phyloP scores from a whole-genome alignment of 2,888 invertebrate species.

The Suillia variegata region DNA sequence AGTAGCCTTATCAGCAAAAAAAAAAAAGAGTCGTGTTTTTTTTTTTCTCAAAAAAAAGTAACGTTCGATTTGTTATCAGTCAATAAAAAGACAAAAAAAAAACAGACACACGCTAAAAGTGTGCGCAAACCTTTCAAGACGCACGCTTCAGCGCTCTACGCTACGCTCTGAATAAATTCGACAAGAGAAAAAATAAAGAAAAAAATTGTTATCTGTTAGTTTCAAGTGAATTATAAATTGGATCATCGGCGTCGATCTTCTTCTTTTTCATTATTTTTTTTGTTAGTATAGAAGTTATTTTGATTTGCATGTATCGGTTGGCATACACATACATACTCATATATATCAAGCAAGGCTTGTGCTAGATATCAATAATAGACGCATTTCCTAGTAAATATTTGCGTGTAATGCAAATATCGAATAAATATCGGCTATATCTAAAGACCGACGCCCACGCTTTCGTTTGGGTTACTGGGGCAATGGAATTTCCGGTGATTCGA shows the following conservation, averaged over 20 bases:
- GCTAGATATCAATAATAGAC: background rate
- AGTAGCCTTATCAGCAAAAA: background rate
- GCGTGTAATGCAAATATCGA: constrained; percentile 37
- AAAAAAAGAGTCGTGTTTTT: no score
- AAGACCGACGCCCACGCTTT: background rate
- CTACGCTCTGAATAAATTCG: background rate
- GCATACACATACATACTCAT: no score
- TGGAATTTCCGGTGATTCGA: background rate
- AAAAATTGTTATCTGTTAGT: background rate
- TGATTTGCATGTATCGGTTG: no score
- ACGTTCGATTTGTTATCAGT: background rate
- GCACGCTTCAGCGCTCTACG: background rate
- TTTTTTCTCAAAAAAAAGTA: background rate
- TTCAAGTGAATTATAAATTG: constrained; percentile 2
- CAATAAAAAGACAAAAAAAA: background rate
- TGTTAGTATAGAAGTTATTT: background rate
- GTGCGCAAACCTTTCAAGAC: background rate
- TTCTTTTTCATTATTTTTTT: no score
- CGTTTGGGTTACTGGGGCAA: background rate
- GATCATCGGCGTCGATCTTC: background rate
- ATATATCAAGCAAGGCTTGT: background rate
- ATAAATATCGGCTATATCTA: no score
- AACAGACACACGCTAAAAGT: constrained; percentile 1
- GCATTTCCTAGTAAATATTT: background rate
- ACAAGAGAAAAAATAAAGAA: no score